A percentile compares a stretch with the other conserved stretches of the same genome.
These are phyloP conservation scores for Alces alces DNA, from an alignment of 2,113 vertebrate genomes.

Conservation along the genomic window DNA sequence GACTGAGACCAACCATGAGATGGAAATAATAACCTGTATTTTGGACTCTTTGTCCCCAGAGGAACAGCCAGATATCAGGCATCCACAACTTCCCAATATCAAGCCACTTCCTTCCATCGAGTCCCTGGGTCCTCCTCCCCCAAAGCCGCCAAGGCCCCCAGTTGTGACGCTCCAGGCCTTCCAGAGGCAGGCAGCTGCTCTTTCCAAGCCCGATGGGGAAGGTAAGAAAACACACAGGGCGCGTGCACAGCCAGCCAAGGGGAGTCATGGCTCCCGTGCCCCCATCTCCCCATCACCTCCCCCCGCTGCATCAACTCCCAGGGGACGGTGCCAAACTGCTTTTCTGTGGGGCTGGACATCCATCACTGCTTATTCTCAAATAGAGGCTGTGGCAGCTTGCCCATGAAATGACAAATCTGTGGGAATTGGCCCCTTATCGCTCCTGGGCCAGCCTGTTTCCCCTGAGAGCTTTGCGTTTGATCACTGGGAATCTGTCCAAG, in stretches of 20 bases:
- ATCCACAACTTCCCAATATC: conserved; percentile 67
- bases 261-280: accelerated
- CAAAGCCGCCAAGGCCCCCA: conserved; percentile 78
- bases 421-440: conserved; percentile 30
- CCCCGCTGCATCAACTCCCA: background rate
- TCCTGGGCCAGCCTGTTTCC: background rate
- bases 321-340: background rate
- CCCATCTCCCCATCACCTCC: background rate
- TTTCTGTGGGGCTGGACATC: background rate
- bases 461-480: background rate
- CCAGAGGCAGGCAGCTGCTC: accelerated
- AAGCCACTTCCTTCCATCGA: conserved; percentile 72
- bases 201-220: conserved; percentile 12
- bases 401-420: background rate
- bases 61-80: background rate
- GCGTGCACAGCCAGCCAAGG: accelerated
- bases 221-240: conserved; percentile 12
- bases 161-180: conserved; percentile 70
- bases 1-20: background rate
- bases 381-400: background rate
- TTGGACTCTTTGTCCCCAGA: conserved; percentile 20
- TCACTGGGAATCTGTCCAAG: conserved; percentile 50
- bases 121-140: conserved; percentile 75
- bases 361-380: background rate
- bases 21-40: background rate